These are phyloP conservation scores for Anastatus disparis DNA, from an alignment of 1,140 invertebrate species.

Conservation along the genomic window DNA sequence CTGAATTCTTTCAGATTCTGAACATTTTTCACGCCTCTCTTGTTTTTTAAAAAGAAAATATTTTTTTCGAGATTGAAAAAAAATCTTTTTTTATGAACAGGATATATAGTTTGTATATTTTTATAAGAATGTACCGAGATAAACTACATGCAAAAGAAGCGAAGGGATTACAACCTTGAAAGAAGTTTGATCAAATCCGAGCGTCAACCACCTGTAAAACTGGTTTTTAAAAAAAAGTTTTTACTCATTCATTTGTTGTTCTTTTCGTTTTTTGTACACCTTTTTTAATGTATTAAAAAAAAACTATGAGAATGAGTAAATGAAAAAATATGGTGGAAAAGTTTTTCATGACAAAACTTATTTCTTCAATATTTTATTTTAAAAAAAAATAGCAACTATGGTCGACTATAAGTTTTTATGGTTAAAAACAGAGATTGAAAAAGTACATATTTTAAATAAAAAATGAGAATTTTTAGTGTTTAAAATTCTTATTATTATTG, in stretches of 20 bases:
- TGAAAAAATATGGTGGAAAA: conserved; percentile 14
- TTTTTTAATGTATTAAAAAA: not conserved
- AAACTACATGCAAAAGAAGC: not conserved
- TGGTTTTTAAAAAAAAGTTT: conserved; percentile 32
- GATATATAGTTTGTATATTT: too few relatives aligned
- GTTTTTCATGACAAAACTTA: conserved; percentile 10
- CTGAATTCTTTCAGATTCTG: too few relatives aligned
- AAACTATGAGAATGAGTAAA: not conserved
- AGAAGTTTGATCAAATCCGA: conserved; percentile 36
- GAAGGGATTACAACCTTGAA: conserved; percentile 2
- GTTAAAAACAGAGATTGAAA: not conserved
- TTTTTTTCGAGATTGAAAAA: too few relatives aligned
- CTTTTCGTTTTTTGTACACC: not conserved
- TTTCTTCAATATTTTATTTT: not conserved
- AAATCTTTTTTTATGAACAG: too few relatives aligned
- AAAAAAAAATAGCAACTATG: not conserved
- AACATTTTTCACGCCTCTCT: too few relatives aligned
- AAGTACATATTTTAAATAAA: not conserved
- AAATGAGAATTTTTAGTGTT: not conserved
- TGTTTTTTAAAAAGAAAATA: too few relatives aligned
- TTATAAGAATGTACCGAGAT: not conserved
- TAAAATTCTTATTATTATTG: not conserved
- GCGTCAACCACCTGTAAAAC: conserved; percentile 18
- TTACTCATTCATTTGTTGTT: conserved; percentile 10
- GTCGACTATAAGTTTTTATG: not conserved